Conservation (phyloP, 2,113 vertebrate species). For the Trichomycterus rosablanca region DNA sequence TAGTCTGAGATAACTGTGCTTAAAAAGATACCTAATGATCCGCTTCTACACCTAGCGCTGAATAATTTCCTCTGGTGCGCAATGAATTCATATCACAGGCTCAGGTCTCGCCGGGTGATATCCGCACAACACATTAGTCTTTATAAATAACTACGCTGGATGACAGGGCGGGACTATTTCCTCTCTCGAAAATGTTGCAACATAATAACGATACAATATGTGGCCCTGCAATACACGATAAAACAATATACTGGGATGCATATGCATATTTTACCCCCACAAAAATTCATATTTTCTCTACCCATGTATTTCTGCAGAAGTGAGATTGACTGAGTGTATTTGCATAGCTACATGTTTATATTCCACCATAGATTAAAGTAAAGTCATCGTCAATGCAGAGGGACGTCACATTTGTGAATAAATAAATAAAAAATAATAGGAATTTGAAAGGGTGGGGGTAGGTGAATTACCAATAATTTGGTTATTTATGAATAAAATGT, state of each 20-base stretch:
- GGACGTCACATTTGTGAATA: too few species aligned
- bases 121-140: constrained; percentile 13
- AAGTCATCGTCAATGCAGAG: too few species aligned
- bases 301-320: not conserved
- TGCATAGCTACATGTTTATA: not conserved
- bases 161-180: constrained; percentile 8
- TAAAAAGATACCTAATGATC: not conserved
- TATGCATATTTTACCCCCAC: not conserved
- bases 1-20: constrained; percentile 15
- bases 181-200: constrained; percentile 1
- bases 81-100: not conserved
- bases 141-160: constrained; percentile 4
- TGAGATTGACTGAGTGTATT: not conserved
- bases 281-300: not conserved
- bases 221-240: not conserved
- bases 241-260: not conserved
- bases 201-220: constrained; percentile 24
- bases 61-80: not conserved
- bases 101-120: constrained; percentile 6
- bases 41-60: not conserved
- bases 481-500: too few species aligned
- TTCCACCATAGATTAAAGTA: too few species aligned
- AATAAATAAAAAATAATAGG: too few species aligned
- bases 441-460: too few species aligned
- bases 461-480: too few species aligned